These are phyloP conservation scores for Cetonia aurata DNA, from an alignment of 2,888 invertebrate species.

Conservation along the genomic window DNA sequence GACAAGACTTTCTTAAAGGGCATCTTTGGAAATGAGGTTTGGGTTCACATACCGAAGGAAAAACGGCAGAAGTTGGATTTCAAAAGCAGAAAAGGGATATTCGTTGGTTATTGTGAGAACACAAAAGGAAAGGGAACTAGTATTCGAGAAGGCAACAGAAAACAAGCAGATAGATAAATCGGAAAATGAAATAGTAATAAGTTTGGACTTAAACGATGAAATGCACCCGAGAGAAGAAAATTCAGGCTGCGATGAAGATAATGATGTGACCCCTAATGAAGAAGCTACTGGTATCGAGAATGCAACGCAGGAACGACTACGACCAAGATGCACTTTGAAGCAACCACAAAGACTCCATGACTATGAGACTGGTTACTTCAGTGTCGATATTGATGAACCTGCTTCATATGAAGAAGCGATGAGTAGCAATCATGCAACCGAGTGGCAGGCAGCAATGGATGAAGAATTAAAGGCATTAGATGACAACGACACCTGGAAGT, in stretches of 20 bases:
- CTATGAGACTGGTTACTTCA: constrained; percentile 20
- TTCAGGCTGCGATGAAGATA: constrained; percentile 9
- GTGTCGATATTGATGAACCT: constrained; percentile 32
- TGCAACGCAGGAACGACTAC: constrained; percentile 4
- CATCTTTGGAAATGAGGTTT: constrained; percentile 51
- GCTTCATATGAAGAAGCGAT: constrained; percentile 32
- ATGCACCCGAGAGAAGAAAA: background rate
- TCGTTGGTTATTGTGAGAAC: constrained; percentile 49
- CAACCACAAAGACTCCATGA: constrained; percentile 15
- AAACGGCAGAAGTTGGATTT: constrained; percentile 48
- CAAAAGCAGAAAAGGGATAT: constrained; percentile 47
- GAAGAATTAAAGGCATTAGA: constrained; percentile 14
- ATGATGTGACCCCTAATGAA: constrained; percentile 5
- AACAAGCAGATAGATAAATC: background rate
- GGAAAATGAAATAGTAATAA: constrained; percentile 22
- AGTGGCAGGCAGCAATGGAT: constrained; percentile 47
- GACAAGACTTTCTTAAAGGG: constrained; percentile 49
- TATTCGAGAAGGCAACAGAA: constrained; percentile 44
- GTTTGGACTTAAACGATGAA: constrained; percentile 20
- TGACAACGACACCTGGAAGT: constrained; percentile 1
- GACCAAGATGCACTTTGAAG: constrained; percentile 11
- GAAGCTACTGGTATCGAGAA: constrained; percentile 1
- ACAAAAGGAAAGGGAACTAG: constrained; percentile 49
- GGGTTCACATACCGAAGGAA: constrained; percentile 51
- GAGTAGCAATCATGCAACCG: constrained; percentile 55